Evolutionary conservation across 2,797 vertebrate genomes (phyloP).

Genomic region (Centropyge bicolor): DNA sequence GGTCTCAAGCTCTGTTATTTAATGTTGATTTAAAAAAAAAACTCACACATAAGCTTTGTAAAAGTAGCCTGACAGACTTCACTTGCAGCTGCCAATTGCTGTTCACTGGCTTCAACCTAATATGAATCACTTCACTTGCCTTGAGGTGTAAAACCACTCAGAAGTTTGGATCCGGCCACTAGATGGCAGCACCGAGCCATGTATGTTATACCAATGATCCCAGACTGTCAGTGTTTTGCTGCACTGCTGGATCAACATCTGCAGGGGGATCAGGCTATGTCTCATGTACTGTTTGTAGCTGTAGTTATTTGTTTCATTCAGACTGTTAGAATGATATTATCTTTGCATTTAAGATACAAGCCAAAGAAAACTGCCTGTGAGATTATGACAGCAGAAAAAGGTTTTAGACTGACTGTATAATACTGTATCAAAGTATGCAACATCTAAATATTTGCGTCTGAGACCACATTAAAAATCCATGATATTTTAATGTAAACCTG

Average conservation of each 20-base stretch:
- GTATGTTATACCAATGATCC: neutral
- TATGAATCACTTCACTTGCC: neutral
- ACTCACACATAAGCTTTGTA: neutral
- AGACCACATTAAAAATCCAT: no score
- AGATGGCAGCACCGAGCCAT: conserved; percentile 55
- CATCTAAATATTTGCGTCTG: neutral
- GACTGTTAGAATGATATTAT: no score
- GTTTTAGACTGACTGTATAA: neutral
- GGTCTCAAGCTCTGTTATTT: neutral
- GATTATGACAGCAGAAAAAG: neutral
- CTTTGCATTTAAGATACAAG: no score
- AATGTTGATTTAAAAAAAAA: neutral
- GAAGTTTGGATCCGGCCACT: conserved; percentile 19
- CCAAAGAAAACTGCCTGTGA: no score
- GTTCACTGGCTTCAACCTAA: neutral
- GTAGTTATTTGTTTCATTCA: no score
- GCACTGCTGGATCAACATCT: neutral
- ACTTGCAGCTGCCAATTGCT: neutral
- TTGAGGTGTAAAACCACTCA: no score
- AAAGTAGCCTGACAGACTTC: neutral
- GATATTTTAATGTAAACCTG: no score
- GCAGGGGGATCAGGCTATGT: no score
- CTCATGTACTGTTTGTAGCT: no score
- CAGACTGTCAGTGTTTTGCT: neutral
- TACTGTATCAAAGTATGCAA: neutral